Base-by-base conservation (phyloP, 2,888 invertebrate species). In the Hololepta plana region DNA sequence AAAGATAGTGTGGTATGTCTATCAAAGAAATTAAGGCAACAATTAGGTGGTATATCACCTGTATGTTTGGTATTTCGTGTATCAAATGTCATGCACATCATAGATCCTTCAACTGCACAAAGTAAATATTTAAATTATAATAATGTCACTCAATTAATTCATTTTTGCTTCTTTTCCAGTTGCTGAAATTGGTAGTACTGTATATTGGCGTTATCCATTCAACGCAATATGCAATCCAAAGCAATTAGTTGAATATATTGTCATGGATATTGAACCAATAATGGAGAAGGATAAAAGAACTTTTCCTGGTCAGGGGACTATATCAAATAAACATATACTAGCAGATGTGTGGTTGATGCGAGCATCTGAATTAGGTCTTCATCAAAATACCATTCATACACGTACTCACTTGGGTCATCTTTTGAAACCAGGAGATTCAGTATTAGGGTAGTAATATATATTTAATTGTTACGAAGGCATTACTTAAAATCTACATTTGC, bases 301-400 rank as follows among this genome's bases (percentile, higher is more conserved):
- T 26, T 85, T 84, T 48, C 82, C 84, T 1, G 93, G 91, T 0
- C 88, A 88, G 60, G 90, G 91, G 2, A 61, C 71, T 27, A 64
- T 90, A 29, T 91, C 93, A 0, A 64, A 64, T 30, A 85, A 80
- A 60, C 93, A 95, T 53, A 71, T 79, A 3, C 57, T 93, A 25
- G 80, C 90, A 4, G 95, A 98, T 53, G 76, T 84, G 15, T 99
- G 91, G 88, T 68, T 98, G 2, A 82, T 90, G 1, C 77, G 74
- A 47, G 70, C 85, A 10, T 77, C 76, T 28, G 85, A 88, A 41
- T 56, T 90, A 25, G 96, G 95, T 1, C 58, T 74, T 2, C 76
- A 72, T 34, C 75, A 81, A 21, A 81, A 72, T 39, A 71, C 76
- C 1, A 70, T 81, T 36, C 91, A 91, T 47, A 73, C 85, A 4